Base-by-base conservation (phyloP, 2,888 invertebrate species). In the Acleris laterana region DNA sequence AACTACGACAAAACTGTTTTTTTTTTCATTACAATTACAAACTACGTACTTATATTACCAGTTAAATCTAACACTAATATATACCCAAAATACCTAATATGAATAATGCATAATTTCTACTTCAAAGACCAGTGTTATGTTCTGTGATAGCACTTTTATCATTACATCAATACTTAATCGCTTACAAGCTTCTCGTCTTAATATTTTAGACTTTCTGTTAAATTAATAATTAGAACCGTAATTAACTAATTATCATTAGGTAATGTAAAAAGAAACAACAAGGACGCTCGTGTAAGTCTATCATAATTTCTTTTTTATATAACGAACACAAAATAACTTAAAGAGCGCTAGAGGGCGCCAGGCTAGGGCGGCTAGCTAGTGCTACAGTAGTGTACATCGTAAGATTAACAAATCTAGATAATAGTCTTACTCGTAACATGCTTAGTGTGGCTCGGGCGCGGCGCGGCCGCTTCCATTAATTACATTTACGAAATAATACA, bases 191-290 rank as follows among this genome's bases (percentile, higher is more conserved):
- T 90, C 82, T 87, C 85, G 85, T 88, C 90, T 90, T 90, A 90
- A 74, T 77, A 74, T 80, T 88, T 89, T 88, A 90, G 87, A 89
- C 89, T 79, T 89, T 86, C 85, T 81, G 84, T 91, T 92, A 90
- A 89, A 90, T 90, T 91, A 93, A 88, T 91, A 87, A 89, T 93
- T 93, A 88, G 84, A 93, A 93, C 93, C 93, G 93, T 93, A 93
- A 93, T 93, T 93, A 93, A 93, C 93, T 93, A 93, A 93, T 93
- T 93, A 93, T 93, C 90, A 90, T 91, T 91, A 93, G 88, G 88
- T 90, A 84, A 83, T 85, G 77, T 83, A 77, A 77, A 85, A 88
- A 85, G 85, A 89, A 89, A 89, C 83, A 89, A 88, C 88, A 88
- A 92, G 92, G 93, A 93, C 90, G 87, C 86, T 85, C 87, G 81